These are phyloP conservation scores for Cochlearius cochlearius DNA, from an alignment of 2,113 vertebrate genomes.

Conservation along the genomic window DNA sequence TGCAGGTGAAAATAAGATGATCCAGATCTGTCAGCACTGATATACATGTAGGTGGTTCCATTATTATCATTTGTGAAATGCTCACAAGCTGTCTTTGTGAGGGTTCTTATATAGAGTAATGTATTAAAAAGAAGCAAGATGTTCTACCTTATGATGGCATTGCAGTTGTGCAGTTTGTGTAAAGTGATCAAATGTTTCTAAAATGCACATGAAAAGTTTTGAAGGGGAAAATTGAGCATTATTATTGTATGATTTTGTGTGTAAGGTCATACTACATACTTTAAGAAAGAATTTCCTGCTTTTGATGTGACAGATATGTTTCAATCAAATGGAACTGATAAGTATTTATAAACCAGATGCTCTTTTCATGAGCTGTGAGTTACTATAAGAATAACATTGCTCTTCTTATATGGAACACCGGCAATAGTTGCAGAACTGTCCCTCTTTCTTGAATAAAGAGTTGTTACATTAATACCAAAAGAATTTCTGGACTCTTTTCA, in stretches of 20 bases:
- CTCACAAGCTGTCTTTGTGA: constrained; percentile 72
- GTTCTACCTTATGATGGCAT: constrained; percentile 69
- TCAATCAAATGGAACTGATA: constrained; percentile 49
- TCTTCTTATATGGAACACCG: constrained; percentile 7
- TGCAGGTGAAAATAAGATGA: constrained; percentile 80
- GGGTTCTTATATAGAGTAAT: constrained; percentile 68
- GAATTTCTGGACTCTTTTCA: not conserved
- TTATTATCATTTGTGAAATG: constrained; percentile 76
- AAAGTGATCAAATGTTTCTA: constrained; percentile 64
- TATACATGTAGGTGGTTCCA: constrained; percentile 70
- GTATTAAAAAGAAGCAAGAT: constrained; percentile 70
- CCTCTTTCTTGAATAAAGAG: not conserved
- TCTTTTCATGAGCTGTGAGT: constrained; percentile 63
- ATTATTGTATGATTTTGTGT: not conserved
- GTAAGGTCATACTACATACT: constrained; percentile 1
- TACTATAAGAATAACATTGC: constrained; percentile 55
- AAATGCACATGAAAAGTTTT: constrained; percentile 43
- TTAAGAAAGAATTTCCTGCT: constrained; percentile 27
- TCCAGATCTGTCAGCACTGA: constrained; percentile 73
- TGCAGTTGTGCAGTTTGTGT: constrained; percentile 62
- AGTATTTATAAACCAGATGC: constrained; percentile 64
- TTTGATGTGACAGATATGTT: constrained; percentile 18
- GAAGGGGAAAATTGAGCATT: not conserved
- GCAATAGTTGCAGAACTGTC: constrained; percentile 24
- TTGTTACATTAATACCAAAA: constrained; percentile 12